Conservation (phyloP, 2,113 vertebrate species). For the Nycticebus coucang region DNA sequence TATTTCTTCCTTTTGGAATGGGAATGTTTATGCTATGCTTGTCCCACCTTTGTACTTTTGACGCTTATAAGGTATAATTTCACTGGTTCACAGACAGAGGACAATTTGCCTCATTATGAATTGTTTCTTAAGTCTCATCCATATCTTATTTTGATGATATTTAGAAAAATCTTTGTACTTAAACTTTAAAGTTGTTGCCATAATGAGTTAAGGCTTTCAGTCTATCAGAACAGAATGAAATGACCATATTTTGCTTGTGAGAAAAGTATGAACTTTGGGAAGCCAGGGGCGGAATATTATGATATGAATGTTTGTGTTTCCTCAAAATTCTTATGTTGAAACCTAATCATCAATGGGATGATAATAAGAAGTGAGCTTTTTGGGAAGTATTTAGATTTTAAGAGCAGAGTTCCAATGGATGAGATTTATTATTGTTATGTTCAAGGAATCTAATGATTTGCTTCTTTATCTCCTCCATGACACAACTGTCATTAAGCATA, state of each 20-base stretch:
- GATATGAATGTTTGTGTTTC: not conserved
- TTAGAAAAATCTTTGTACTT: not conserved
- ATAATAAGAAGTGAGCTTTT: not conserved
- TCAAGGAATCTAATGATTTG: no score
- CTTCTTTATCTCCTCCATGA: no score
- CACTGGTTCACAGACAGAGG: not conserved
- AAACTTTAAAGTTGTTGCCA: not conserved
- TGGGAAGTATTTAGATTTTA: not conserved
- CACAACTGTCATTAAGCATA: no score
- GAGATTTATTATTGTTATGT: no score
- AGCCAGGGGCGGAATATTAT: not conserved
- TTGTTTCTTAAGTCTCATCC: not conserved
- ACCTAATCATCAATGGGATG: not conserved
- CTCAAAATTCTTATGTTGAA: not conserved
- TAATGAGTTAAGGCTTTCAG: not conserved
- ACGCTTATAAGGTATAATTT: not conserved
- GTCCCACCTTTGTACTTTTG: not conserved
- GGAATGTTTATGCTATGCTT: not conserved
- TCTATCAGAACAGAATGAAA: not conserved
- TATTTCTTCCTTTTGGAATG: not conserved
- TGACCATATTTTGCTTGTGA: not conserved
- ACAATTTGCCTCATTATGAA: not conserved
- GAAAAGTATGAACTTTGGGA: not conserved
- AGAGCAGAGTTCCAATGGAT: not conserved
- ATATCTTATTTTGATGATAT: not conserved